Evolutionary conservation across 2,888 invertebrate genomes (phyloP), one percentile per base, ranked within the genome.

Genomic region (Cryptus armator): DNA sequence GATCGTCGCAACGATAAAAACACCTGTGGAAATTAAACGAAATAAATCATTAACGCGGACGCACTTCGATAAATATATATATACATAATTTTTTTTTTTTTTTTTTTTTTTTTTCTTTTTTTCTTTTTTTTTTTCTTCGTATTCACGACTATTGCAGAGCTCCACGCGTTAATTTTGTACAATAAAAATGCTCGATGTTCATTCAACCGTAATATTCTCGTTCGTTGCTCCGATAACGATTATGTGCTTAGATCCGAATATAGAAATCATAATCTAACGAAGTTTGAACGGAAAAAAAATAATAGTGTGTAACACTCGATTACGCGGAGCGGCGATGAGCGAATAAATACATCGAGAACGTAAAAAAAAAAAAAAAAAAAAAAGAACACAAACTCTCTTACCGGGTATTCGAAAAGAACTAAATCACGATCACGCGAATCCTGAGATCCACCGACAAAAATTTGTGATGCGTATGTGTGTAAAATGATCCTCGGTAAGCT

Each of bases 401-500:
- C 72, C 72, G 44, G 10, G 24, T 29, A 37, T 7, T 7, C 6
- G 4, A 6, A 29, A 29, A 32, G 12, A 29, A 62, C 59, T 6
- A 48, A 48, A 44, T 14, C 44, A 70, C 70, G 75, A 76, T 80
- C 64, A 66, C 76, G 10, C 68, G 74, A 77, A 84, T 84, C 84
- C 81, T 77, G 71, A 37, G 84, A 84, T 81, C 43, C 7, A 44
- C 12, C 24, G 56, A 44, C n/a, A 46, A 29, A 46, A 7, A 48
- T 29, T 12, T 6, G 29, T 14, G 29, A 43, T 43, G 72, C 29
- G 59, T 29, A 44, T 59, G 44, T 44, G 56, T n/a, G 37, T 24
- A 29, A 16, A 44, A 16, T 43, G 77, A 78, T 78, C 77, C 84
- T 78, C 82, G 70, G 51, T 19, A 77, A 84, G 84, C 74, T 84